These are phyloP conservation scores for Odontomyia ornata DNA, from an alignment of 2,888 invertebrate species.

Conservation along the genomic window DNA sequence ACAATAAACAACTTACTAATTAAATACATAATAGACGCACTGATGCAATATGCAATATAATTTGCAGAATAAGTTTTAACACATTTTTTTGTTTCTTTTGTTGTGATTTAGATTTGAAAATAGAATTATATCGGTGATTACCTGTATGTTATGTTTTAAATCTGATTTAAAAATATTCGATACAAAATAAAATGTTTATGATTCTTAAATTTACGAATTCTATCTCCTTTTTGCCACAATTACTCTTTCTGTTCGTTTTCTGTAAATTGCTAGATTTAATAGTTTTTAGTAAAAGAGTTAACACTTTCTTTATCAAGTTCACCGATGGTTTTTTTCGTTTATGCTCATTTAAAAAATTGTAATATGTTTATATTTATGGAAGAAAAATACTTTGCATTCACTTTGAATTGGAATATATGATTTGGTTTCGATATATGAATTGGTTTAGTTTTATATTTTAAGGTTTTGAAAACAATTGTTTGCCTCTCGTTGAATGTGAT, in stretches of 20 bases:
- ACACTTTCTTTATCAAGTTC: background rate
- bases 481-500: background rate
- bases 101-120: conserved; percentile 12
- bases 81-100: background rate
- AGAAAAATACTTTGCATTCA: conserved; percentile 34
- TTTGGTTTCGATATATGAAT: conserved; percentile 2
- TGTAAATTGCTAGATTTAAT: conserved; percentile 1
- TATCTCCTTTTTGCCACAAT: conserved; percentile 18
- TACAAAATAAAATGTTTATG: conserved; percentile 13
- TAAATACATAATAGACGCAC: conserved; percentile 15
- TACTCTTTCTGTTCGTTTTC: background rate
- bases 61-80: background rate
- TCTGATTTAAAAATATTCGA: background rate
- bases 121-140: background rate
- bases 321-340: conserved; percentile 21
- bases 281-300: conserved; percentile 17
- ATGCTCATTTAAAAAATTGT: conserved; percentile 11
- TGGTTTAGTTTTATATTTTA: background rate
- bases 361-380: conserved; percentile 27
- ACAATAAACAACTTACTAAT: conserved; percentile 29
- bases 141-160: background rate
- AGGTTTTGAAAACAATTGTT: background rate
- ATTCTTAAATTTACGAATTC: conserved; percentile 18
- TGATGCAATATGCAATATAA: conserved; percentile 30
- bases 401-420: background rate